phyloP scores from a whole-genome alignment of 2,113 vertebrate species.

The Actenoides hombroni region DNA sequence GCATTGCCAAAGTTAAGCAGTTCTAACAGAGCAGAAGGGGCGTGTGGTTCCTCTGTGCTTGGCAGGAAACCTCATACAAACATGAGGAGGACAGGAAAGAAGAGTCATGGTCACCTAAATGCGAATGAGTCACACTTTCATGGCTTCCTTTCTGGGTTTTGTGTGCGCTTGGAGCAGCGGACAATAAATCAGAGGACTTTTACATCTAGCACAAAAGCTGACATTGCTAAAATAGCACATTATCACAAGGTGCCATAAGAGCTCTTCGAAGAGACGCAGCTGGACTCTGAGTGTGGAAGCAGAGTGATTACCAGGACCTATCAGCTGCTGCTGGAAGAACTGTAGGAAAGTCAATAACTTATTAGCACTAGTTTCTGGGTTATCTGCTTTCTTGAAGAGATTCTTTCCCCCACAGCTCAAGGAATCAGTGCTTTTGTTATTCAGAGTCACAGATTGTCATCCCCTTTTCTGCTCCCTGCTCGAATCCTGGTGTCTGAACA shows the following conservation, averaged over 20 bases:
- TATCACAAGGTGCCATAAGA: constrained; percentile 26
- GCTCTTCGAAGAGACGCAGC: constrained; percentile 21
- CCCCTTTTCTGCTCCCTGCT: not conserved
- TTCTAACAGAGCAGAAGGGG: not conserved
- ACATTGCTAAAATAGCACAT: constrained; percentile 29
- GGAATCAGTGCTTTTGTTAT: not conserved
- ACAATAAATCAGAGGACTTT: constrained; percentile 14
- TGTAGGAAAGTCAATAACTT: constrained; percentile 45
- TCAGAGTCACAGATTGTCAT: not conserved
- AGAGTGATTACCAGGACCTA: constrained; percentile 20
- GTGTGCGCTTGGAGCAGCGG: not conserved
- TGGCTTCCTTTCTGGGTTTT: not conserved
- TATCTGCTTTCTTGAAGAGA: constrained; percentile 27
- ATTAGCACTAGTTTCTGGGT: constrained; percentile 35
- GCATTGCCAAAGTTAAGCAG: not conserved
- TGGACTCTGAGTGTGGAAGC: constrained; percentile 20
- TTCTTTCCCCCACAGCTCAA: not conserved
- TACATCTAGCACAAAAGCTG: constrained; percentile 20
- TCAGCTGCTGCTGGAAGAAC: not conserved
- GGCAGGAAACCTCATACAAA: not conserved
- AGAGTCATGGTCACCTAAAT: not conserved
- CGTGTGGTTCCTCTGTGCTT: not conserved
- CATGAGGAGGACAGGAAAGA: rapidly evolving
- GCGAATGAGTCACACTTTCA: not conserved
- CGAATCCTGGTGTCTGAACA: not conserved